Conservation (phyloP, 2,113 vertebrate species). For the Amphiprion ocellaris region DNA sequence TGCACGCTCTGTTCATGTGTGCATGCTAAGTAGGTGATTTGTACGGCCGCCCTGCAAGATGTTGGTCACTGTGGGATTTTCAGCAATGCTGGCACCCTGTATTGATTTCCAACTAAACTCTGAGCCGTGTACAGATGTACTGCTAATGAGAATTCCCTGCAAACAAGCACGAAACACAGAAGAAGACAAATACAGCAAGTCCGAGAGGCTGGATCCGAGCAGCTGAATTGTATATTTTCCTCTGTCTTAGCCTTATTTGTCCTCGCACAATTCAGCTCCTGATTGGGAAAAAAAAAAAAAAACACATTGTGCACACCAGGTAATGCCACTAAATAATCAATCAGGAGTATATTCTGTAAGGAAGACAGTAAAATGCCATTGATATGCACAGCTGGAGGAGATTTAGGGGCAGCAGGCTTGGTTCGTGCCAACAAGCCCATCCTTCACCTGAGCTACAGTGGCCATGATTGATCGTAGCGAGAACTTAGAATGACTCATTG, state of each 20-base stretch:
- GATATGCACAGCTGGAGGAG: slow-evolving; percentile 36
- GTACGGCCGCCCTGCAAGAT: not conserved
- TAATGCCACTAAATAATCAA: slow-evolving; percentile 32
- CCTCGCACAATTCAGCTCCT: not conserved
- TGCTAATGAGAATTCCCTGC: slow-evolving; percentile 33
- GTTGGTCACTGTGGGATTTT: slow-evolving; percentile 8
- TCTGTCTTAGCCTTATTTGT: not conserved
- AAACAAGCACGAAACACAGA: slow-evolving; percentile 5
- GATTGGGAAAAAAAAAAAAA: not conserved
- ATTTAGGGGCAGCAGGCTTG: slow-evolving; percentile 33
- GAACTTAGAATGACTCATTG: slow-evolving; percentile 37
- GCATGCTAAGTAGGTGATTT: slow-evolving; percentile 30
- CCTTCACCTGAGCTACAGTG: slow-evolving; percentile 59
- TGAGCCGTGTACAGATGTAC: slow-evolving; percentile 25
- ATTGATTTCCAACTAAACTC: slow-evolving; percentile 23
- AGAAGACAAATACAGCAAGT: not conserved
- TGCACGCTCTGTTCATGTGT: not conserved
- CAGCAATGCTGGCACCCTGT: not conserved
- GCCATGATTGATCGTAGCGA: slow-evolving; percentile 55
- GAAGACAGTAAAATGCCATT: slow-evolving; percentile 31
- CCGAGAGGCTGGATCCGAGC: slow-evolving; percentile 30
- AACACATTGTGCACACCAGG: slow-evolving; percentile 20
- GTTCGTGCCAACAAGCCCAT: slow-evolving; percentile 42
- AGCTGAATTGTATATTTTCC: slow-evolving; percentile 14
- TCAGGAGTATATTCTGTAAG: slow-evolving; percentile 20